These are phyloP conservation scores for Hippolais icterina DNA, from an alignment of 2,113 vertebrate genomes.

Conservation along the genomic window DNA sequence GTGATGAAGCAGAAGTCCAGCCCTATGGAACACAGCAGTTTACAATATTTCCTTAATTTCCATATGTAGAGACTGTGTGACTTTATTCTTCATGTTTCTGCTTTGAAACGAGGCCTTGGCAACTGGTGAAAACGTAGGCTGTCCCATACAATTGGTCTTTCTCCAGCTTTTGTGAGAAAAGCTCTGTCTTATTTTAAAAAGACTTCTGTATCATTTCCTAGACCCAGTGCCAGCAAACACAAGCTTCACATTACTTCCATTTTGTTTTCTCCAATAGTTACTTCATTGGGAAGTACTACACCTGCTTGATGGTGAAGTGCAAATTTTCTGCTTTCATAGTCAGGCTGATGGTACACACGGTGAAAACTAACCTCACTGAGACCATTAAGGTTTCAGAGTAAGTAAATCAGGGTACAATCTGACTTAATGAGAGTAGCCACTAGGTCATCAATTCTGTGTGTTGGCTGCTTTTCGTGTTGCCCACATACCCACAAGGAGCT, in stretches of 20 bases:
- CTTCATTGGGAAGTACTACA: neutral
- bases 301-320: neutral
- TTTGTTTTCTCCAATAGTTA: neutral
- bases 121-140: neutral
- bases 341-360: neutral
- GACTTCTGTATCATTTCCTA: neutral
- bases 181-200: neutral
- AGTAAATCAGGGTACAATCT: conserved; percentile 23
- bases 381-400: neutral
- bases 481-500: neutral
- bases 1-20: neutral
- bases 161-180: neutral
- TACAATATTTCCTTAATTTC: neutral
- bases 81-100: neutral
- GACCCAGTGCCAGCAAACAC: neutral
- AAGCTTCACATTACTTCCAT: neutral
- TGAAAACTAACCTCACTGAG: neutral
- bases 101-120: neutral
- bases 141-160: neutral
- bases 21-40: neutral
- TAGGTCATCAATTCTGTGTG: neutral
- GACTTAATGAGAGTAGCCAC: neutral
- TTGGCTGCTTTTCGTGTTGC: neutral
- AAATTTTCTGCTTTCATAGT: neutral
- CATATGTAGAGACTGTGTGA: neutral